A percentile compares a stretch with the other conserved stretches of the same genome.
These are phyloP conservation scores for Laothoe populi DNA, from an alignment of 2,888 invertebrate species.

Conservation along the genomic window DNA sequence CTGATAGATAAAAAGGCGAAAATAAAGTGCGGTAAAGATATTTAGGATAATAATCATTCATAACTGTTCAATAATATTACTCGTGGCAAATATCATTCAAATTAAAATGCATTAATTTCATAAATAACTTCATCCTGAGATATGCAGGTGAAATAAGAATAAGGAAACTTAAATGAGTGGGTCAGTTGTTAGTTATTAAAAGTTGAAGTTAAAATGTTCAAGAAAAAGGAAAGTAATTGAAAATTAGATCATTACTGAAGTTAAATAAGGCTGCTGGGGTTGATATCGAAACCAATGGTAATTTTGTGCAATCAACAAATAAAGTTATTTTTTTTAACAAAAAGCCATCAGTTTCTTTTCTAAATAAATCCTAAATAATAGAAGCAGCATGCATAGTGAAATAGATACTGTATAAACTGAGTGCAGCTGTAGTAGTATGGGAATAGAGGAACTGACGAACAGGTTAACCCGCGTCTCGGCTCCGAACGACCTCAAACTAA, in stretches of 20 bases:
- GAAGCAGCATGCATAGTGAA: slow-evolving; percentile 82
- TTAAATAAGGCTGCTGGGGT: slow-evolving; percentile 66
- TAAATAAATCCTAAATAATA: slow-evolving; percentile 70
- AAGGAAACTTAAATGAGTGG: slow-evolving; percentile 59
- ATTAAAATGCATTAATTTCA: slow-evolving; percentile 63
- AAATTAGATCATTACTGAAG: slow-evolving; percentile 70
- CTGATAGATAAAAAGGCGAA: slow-evolving; percentile 69
- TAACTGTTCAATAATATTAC: slow-evolving; percentile 53
- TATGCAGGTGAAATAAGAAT: slow-evolving; percentile 63
- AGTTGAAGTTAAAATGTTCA: slow-evolving; percentile 59
- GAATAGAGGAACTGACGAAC: slow-evolving; percentile 71
- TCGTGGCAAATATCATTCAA: slow-evolving; percentile 61
- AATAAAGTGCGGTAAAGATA: slow-evolving; percentile 70
- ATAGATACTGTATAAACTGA: slow-evolving; percentile 74
- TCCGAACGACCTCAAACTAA: slow-evolving; percentile 77
- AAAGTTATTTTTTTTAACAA: slow-evolving; percentile 8
- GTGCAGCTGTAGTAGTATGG: slow-evolving; percentile 73
- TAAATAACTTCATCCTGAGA: slow-evolving; percentile 55
- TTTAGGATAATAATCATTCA: slow-evolving; percentile 60
- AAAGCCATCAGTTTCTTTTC: slow-evolving; percentile 59
- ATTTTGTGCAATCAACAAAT: slow-evolving; percentile 35
- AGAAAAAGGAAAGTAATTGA: slow-evolving; percentile 65
- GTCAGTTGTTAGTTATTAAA: slow-evolving; percentile 57
- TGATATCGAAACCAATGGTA: slow-evolving; percentile 61
- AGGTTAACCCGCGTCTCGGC: slow-evolving; percentile 70